phyloP scores from a whole-genome alignment of 2,797 vertebrate genomes.

The Lagodon rhomboides region DNA sequence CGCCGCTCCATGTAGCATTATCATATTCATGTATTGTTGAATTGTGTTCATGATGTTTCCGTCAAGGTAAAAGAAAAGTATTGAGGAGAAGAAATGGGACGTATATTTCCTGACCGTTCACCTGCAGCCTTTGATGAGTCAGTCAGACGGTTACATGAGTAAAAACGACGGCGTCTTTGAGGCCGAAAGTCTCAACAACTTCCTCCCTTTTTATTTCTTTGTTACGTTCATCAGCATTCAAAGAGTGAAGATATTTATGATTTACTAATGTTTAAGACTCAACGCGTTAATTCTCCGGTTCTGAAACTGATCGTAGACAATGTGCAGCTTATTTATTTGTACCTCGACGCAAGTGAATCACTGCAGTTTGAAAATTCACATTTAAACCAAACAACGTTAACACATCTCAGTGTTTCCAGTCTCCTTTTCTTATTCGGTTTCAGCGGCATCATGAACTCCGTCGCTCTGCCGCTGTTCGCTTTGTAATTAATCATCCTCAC shows the following conservation, averaged over 20 bases:
- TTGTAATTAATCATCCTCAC: conserved; percentile 33
- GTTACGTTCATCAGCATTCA: neutral
- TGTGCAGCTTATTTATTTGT: neutral
- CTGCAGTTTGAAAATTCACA: neutral
- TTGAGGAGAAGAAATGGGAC: no score
- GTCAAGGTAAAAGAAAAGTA: no score
- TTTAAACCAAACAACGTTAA: neutral
- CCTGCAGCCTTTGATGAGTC: neutral
- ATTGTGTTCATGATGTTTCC: no score
- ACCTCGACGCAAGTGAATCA: neutral
- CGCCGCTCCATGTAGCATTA: conserved; percentile 15
- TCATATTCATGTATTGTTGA: neutral
- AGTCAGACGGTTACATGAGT: neutral
- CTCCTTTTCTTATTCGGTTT: neutral
- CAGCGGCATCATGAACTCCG: neutral
- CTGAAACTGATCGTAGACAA: neutral
- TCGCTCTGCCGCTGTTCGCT: neutral
- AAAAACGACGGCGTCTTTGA: neutral
- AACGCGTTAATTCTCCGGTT: no score
- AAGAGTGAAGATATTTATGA: neutral
- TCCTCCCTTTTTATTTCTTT: neutral
- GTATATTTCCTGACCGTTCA: no score
- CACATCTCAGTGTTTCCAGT: neutral
- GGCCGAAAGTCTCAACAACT: neutral
- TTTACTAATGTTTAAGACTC: neutral